Evolutionary conservation across 2,888 invertebrate genomes (phyloP).

Genomic region (Labia minor): DNA sequence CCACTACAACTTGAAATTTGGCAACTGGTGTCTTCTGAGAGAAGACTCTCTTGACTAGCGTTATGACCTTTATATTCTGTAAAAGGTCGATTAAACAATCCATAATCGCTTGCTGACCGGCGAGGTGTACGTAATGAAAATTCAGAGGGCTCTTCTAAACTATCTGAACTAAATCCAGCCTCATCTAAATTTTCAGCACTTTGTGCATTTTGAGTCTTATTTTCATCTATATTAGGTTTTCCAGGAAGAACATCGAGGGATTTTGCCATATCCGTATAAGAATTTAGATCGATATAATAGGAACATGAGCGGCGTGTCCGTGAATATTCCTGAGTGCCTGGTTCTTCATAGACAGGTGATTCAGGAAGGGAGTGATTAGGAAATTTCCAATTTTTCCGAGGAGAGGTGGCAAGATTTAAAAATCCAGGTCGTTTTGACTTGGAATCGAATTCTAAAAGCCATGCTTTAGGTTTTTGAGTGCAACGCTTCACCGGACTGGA

Average conservation of each 20-base stretch:
- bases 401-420: slow-evolving; percentile 21
- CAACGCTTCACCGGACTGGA: background rate
- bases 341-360: slow-evolving; percentile 70
- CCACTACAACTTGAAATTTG: slow-evolving; percentile 30
- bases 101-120: slow-evolving; percentile 65
- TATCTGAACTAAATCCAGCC: slow-evolving; percentile 67
- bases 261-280: slow-evolving; percentile 21
- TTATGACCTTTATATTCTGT: slow-evolving; percentile 46
- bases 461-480: background rate
- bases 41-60: slow-evolving; percentile 36
- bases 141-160: slow-evolving; percentile 57
- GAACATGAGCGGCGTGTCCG: slow-evolving; percentile 49
- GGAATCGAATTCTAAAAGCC: background rate
- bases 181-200: slow-evolving; percentile 36
- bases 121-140: slow-evolving; percentile 40
- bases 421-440: slow-evolving; percentile 22
- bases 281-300: slow-evolving; percentile 53
- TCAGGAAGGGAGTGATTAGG: slow-evolving; percentile 55
- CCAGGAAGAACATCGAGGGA: slow-evolving; percentile 33
- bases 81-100: slow-evolving; percentile 46
- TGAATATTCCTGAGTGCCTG: slow-evolving; percentile 39
- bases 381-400: slow-evolving; percentile 17
- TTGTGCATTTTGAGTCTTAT: background rate
- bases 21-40: slow-evolving; percentile 31
- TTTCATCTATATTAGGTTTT: background rate